Conservation (phyloP, 1,140 invertebrate species). For the Drosophila ohnishii region DNA sequence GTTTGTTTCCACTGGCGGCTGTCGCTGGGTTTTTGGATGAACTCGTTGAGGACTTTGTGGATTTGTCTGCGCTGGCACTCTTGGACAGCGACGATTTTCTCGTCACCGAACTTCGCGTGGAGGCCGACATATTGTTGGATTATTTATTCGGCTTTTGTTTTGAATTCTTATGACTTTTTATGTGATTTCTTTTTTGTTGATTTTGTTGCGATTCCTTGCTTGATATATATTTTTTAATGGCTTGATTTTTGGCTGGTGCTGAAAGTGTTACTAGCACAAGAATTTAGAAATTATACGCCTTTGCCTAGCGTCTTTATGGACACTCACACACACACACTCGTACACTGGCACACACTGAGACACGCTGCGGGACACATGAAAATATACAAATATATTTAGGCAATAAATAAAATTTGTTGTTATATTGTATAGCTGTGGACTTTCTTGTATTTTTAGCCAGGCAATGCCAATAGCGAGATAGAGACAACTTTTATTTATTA, state of each 20-base stretch:
- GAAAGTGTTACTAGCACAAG: conserved; percentile 69
- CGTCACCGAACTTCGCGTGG: conserved; percentile 78
- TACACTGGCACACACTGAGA: conserved; percentile 18
- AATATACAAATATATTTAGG: conserved; percentile 61
- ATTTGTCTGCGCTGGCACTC: conserved; percentile 60
- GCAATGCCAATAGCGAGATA: conserved; percentile 68
- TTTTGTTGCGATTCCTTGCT: conserved; percentile 32
- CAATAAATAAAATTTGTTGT: conserved; percentile 81
- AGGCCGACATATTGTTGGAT: conserved; percentile 75
- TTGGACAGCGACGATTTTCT: conserved; percentile 72
- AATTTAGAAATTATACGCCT: conserved; percentile 67
- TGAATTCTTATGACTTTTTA: conserved; percentile 38
- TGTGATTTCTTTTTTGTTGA: conserved; percentile 31
- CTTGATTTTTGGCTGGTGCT: conserved; percentile 57
- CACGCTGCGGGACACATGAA: conserved; percentile 25
- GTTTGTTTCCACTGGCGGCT: conserved; percentile 63
- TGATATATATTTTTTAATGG: conserved; percentile 71
- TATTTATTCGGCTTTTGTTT: conserved; percentile 60
- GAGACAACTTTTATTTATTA: conserved; percentile 67
- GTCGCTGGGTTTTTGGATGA: conserved; percentile 45
- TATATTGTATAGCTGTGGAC: conserved; percentile 58
- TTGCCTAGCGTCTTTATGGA: conserved; percentile 55
- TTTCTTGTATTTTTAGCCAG: conserved; percentile 78
- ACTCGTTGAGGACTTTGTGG: conserved; percentile 53
- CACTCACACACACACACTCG: conserved; percentile 30